These are phyloP conservation scores for Callorhinus ursinus DNA, from an alignment of 2,113 vertebrate species.

Conservation along the genomic window DNA sequence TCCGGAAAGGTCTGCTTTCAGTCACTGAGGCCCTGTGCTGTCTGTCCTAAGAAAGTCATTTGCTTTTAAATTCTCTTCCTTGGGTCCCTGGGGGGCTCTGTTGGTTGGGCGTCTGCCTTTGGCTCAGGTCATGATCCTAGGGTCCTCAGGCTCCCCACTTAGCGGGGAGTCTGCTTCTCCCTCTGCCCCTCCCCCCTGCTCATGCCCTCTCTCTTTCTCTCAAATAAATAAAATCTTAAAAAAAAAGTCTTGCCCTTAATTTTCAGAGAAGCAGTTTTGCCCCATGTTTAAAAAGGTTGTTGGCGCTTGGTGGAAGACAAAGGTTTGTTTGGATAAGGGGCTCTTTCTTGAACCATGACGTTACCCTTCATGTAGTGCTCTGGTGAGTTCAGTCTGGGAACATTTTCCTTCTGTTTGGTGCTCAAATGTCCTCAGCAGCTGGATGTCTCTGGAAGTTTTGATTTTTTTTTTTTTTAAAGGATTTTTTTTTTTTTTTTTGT, in stretches of 20 bases:
- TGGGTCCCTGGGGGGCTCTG: neutral
- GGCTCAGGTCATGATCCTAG: too few relatives aligned
- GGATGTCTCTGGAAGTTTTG: neutral
- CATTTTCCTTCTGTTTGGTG: neutral
- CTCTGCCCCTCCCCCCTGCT: too few relatives aligned
- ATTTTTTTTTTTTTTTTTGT: too few relatives aligned
- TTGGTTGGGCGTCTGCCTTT: neutral
- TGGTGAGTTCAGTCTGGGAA: neutral
- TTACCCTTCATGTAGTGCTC: fast-evolving
- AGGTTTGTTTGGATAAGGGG: neutral
- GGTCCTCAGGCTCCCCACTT: too few relatives aligned
- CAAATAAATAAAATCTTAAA: neutral
- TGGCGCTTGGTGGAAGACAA: neutral
- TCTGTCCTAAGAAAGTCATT: neutral
- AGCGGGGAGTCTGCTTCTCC: too few relatives aligned
- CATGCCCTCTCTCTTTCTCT: too few relatives aligned
- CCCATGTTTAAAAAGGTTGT: neutral
- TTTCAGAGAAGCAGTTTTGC: neutral
- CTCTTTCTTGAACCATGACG: neutral
- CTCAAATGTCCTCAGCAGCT: neutral
- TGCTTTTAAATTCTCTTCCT: neutral
- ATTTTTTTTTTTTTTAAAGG: too few relatives aligned
- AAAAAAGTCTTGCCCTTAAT: neutral
- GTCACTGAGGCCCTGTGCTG: neutral
- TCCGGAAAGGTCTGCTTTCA: neutral